Evolutionary conservation across 1,140 invertebrate species (phyloP).

Genomic region (Thalassaphorura encarpata): DNA sequence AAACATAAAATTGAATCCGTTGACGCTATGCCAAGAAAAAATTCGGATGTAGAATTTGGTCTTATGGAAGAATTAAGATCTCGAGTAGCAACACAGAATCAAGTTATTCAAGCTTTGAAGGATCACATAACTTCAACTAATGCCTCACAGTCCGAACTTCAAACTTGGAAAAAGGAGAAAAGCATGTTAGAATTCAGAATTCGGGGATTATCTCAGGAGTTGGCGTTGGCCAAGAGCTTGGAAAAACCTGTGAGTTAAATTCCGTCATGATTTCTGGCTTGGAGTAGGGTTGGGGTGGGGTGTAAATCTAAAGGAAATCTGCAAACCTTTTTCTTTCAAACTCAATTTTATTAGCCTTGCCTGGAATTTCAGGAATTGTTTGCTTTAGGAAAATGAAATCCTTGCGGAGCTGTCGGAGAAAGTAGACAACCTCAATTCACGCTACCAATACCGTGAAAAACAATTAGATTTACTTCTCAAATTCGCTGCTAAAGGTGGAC

Average conservation of each 20-base stretch:
- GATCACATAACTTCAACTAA: constrained; percentile 5
- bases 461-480: constrained; percentile 21
- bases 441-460: constrained; percentile 24
- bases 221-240: constrained; percentile 13
- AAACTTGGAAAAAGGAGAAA: constrained; percentile 15
- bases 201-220: constrained; percentile 11
- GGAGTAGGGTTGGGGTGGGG: too few species aligned
- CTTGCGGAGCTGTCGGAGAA: constrained; percentile 17
- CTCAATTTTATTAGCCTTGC: too few species aligned
- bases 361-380: too few species aligned
- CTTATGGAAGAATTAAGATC: constrained; percentile 2
- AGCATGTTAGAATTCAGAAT: constrained; percentile 13
- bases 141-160: constrained; percentile 1
- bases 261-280: too few species aligned
- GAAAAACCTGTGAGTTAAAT: constrained; percentile 17
- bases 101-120: constrained; percentile 20
- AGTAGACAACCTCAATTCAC: constrained; percentile 23
- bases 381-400: constrained; percentile 24
- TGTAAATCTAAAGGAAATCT: too few species aligned
- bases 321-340: too few species aligned
- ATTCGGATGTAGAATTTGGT: background rate
- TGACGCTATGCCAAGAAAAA: background rate
- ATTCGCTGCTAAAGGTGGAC: too few species aligned
- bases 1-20: too few species aligned
- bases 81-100: constrained; percentile 19